Percentiles rank a stretch among this genome's conserved stretches.
These are phyloP conservation scores for Hiodon tergisus DNA, from an alignment of 2,113 vertebrate species.

Conservation along the genomic window DNA sequence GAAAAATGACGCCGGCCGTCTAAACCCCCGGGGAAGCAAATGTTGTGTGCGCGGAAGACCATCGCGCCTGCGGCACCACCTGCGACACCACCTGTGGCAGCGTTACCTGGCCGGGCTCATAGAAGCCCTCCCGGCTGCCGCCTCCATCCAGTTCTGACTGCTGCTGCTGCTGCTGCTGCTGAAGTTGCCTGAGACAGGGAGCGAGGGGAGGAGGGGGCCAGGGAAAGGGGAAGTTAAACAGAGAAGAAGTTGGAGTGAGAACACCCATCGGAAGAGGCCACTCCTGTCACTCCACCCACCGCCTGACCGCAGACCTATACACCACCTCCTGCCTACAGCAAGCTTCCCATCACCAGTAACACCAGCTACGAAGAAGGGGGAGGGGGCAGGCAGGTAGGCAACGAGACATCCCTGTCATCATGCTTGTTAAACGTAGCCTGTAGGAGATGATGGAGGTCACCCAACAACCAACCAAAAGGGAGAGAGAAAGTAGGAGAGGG, in stretches of 20 bases:
- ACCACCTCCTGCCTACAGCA: slow-evolving; percentile 36
- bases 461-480: neutral
- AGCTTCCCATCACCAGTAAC: slow-evolving; percentile 47
- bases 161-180: slow-evolving; percentile 66
- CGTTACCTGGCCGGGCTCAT: slow-evolving; percentile 54
- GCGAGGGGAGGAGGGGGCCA: neutral
- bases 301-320: slow-evolving; percentile 35
- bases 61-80: neutral
- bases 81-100: slow-evolving; percentile 20
- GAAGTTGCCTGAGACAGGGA: neutral
- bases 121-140: slow-evolving; percentile 70
- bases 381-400: neutral
- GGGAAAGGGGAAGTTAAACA: neutral
- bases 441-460: neutral
- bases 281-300: slow-evolving; percentile 4
- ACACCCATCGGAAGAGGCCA: slow-evolving; percentile 19
- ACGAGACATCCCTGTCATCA: neutral
- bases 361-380: slow-evolving; percentile 32
- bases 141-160: slow-evolving; percentile 79
- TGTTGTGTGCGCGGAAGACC: neutral
- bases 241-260: neutral
- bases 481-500: slow-evolving; percentile 6
- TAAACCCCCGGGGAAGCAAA: neutral
- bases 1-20: too few relatives aligned
- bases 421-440: neutral